Conservation (phyloP, 2,113 vertebrate genomes). For the Oncorhynchus tshawytscha region DNA sequence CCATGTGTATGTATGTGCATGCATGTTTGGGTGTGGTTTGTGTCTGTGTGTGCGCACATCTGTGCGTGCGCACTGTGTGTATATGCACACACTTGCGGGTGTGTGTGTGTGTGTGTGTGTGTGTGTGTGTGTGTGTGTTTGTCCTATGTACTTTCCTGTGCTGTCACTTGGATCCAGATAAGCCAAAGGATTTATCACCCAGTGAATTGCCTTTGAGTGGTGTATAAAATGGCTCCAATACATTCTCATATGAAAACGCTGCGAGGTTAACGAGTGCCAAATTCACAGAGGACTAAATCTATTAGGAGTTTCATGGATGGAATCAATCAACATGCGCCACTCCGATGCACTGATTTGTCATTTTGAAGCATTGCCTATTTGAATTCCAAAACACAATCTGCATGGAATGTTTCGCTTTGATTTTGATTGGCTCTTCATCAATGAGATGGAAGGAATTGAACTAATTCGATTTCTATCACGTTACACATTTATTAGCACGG, state of each 20-base stretch:
- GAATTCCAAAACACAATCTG: slow-evolving; percentile 70
- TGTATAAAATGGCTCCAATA: slow-evolving; percentile 75
- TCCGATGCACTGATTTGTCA: slow-evolving; percentile 69
- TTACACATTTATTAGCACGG: slow-evolving; percentile 71
- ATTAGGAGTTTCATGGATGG: slow-evolving; percentile 73
- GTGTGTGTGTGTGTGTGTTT: slow-evolving; percentile 3
- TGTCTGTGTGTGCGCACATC: too few relatives aligned
- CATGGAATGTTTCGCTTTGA: slow-evolving; percentile 70
- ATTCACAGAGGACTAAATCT: slow-evolving; percentile 77
- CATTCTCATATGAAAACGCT: slow-evolving; percentile 72
- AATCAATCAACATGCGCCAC: slow-evolving; percentile 76
- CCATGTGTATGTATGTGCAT: background rate
- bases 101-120: slow-evolving; percentile 3
- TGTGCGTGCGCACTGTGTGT: background rate
- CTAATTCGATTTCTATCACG: slow-evolving; percentile 70
- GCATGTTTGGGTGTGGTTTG: too few relatives aligned
- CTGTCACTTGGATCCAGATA: slow-evolving; percentile 75
- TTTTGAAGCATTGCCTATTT: slow-evolving; percentile 69
- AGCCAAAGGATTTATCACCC: slow-evolving; percentile 76
- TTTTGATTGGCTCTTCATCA: slow-evolving; percentile 76
- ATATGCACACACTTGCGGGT: too few relatives aligned
- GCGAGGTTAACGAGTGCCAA: slow-evolving; percentile 78
- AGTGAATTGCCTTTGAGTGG: slow-evolving; percentile 75
- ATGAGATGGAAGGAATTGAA: slow-evolving; percentile 68
- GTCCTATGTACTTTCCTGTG: slow-evolving; percentile 47